Evolutionary conservation across 92 coral and sea anemone species (phyloP), one percentile per base, ranked within the genome.

Genomic region (Actinostola sp.): DNA sequence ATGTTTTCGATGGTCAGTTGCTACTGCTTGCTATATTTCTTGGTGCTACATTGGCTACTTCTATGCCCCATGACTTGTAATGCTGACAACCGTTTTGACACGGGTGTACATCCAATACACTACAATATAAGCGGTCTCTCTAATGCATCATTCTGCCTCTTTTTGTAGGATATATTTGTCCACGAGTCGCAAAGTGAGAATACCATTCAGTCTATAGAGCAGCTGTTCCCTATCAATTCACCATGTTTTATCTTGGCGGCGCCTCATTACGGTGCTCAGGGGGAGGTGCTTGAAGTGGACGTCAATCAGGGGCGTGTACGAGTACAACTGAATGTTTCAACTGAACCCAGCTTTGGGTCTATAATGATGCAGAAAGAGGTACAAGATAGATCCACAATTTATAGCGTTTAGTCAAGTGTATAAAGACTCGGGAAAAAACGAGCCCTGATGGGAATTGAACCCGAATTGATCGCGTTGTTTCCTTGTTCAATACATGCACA

Each of bases 241-340:
- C 84, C 76, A 61, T 94, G 98, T 63, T 94, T 94, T 76, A 91
- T 94, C 97, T 64, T 94, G 54, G 98, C 97, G 0, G 63, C 83
- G 8, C 98, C 98, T 38, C 91, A 94, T 61, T 94, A 94, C 42
- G 98, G 97, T 10, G 78, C 95, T 30, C 87, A 86, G 4, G 98
- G 98, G 29, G 86, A 88, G 78, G 95, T 94, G 20, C 75, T 94
- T 10, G 98, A 94, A 67, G 89, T 94, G 15, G 98, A 94, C 61
- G 77, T 79, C 33, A 92, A 86, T 67, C 97, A 92, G 73, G 92
- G 91, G 1, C 97, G 98, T 2, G 88, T 94, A 30, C 76, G 97
- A 69, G 97, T 94, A 28, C 98, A 94, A 61, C 95, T 94, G 15
- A 79, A 83, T 32, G 84, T 94, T n/a, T 91, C 93, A 2, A 67